Evolutionary conservation across 2,113 vertebrate species (phyloP), one percentile per base, ranked within the genome.

Genomic region (Sphyrna mokarran): DNA sequence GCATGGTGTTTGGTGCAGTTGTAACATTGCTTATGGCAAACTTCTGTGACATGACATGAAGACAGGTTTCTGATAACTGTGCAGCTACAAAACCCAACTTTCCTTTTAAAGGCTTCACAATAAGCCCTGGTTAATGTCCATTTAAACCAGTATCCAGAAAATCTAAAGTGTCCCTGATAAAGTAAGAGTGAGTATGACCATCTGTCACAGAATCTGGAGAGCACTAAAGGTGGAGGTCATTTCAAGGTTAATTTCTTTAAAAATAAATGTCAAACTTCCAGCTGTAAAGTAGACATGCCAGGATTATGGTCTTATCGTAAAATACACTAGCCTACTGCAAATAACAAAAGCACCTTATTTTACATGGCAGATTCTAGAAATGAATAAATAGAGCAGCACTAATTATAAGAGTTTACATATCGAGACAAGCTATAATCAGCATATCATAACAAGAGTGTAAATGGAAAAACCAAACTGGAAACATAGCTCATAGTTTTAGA

Each of bases 81-180:
- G 96, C 95, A 96, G 95, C 95, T 97, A 97, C 96, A 96, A 97
- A 97, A 97, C 97, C 96, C 97, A 97, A 96, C 96, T 95, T 97
- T 96, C 96, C 97, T 97, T 96, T 96, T 97, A 96, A 97, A 97
- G 96, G 91, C 96, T 97, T 96, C 96, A 96, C 96, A 97, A 96
- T 95, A 90, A 96, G 96, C 96, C 70, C 58, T 97, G 95, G 96
- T 96, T 97, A 96, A 96, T 96, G 90, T 97, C 97, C 97, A 96
- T 94, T 96, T 96, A 97, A 96, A 96, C 78, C 96, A 96, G 96
- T 96, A 96, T 94, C 96, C 96, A 78, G 96, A 97, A 97, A 97
- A 95, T 96, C 96, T 96, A 96, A 97, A 97, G 97, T 96, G 97
- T 96, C 96, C 96, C 96, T 97, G 97, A 98, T 97, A 98, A 98